Evolutionary conservation across 2,797 vertebrate species (phyloP), one percentile per base, ranked within the genome.

Genomic region (Danio albolineatus): DNA sequence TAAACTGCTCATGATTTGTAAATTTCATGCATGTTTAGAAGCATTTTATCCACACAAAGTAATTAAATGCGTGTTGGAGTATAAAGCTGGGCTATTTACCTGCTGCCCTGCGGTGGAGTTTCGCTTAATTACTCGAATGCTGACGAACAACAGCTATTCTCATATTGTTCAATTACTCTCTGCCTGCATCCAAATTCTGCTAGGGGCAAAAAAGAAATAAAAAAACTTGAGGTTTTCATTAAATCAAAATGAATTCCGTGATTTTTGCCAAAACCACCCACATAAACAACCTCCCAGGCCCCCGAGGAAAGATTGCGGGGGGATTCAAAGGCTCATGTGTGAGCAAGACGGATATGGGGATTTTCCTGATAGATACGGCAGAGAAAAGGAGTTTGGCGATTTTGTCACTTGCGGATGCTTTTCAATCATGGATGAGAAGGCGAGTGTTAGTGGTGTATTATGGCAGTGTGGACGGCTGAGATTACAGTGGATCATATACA

Each of bases 331-430:
- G 84, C 85, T 87, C 86, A 88, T 75, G 21, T 82, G 76, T 57
- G 80, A 89, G 82, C 76, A 84, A 86, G 62, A 0, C 49, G 80
- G 85, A 85, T 81, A 82, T 87, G 84, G 82, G 78, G 88, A 87
- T 87, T 88, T 62, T 76, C 13, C 70, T 73, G 62, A 73, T 89
- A 90, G 89, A 90, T 87, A 85, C 74, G 73, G 51, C 74, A 67
- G 79, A 66, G 66, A 65, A 65, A 67, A 69, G 60, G 54, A 28
- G 36, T 53, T 8, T 10, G 10, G 17, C 4, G 10, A 70, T 70
- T 60, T 60, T 57, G 44, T 78, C 19, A 71, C 76, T 38, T 4
- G 51, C 21, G 13, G 56, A 1, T 0, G 19, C 44, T 61, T 61
- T 71, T 71, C 56, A 51, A 43, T 62, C 57, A 16, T 41, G 17